Percentiles rank a stretch among this genome's conserved stretches.
Evolutionary conservation across 2,888 invertebrate genomes (phyloP).

Genomic region (Acrocyrtus sp.): DNA sequence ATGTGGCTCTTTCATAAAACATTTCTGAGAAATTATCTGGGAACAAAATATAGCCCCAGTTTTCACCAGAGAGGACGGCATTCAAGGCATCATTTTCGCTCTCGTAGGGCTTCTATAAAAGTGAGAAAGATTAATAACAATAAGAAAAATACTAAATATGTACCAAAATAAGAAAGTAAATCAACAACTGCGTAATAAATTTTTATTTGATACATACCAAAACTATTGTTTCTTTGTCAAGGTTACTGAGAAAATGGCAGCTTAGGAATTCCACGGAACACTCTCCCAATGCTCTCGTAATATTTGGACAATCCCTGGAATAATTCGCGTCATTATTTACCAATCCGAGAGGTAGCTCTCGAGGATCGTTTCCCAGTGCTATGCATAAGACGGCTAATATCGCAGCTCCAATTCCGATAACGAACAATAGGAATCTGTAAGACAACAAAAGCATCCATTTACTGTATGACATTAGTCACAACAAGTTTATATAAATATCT

Average conservation of each 20-base stretch:
- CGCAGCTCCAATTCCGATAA: background rate
- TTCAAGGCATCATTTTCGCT: conserved; percentile 28
- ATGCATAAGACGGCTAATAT: background rate
- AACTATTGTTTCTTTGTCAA: background rate
- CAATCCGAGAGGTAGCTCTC: background rate
- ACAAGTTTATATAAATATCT: too few species aligned
- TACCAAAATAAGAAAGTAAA: too few species aligned
- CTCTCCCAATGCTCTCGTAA: background rate
- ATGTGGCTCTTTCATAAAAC: conserved; percentile 17
- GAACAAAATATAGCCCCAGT: conserved; percentile 44
- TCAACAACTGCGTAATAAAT: background rate
- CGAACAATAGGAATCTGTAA: background rate
- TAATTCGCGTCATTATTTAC: background rate
- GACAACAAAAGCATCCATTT: too few species aligned
- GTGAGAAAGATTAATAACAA: too few species aligned
- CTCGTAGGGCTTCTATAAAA: conserved; percentile 27
- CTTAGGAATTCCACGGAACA: conserved; percentile 3
- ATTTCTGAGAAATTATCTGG: conserved; percentile 6
- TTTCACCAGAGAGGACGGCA: conserved; percentile 16
- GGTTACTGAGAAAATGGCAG: background rate
- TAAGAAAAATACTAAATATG: too few species aligned
- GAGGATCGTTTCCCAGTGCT: background rate
- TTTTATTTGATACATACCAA: background rate
- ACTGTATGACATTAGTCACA: too few species aligned
- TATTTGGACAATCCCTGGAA: background rate